Base-by-base conservation (phyloP, 1,140 invertebrate genomes). In the Cotesia chilonis region DNA sequence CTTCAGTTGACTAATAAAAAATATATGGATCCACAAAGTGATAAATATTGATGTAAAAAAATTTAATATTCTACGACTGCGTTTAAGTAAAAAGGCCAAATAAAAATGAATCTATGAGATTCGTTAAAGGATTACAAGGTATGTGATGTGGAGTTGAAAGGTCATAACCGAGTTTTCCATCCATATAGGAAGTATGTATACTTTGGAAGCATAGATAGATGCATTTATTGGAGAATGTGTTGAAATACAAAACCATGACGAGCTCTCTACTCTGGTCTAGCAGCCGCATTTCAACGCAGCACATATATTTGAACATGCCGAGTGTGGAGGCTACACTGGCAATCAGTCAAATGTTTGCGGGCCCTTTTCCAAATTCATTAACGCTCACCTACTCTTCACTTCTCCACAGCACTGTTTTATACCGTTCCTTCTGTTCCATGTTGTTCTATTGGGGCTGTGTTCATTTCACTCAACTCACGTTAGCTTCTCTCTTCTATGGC, bases 1-100 rank as follows among this genome's bases (percentile, higher is more conserved):
- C n/a, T 63, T 12, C n/a, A 36, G 35, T 63, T 63, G 12, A 63
- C 9, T 36, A 63, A 63, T 63, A 63, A 63, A 63, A 63, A 63
- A 63, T n/a, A 28, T 37, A 41, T 36, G 28, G 3, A 63, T 36
- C 35, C 3, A 63, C 60, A 36, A 63, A 63, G 60, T 63, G 60
- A 63, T 63, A 63, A 63, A 63, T 12, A 38, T 36, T 36, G 60
- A 63, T 63, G 36, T n/a, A 63, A 12, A 63, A 38, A 38, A 37
- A 63, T 41, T 38, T n/a, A 4, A 41, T 63, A 12, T 57, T 57
- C n/a, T 57, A 57, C n/a, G 54, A 20, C 2, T 37, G 4, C 37
- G 14, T 63, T 63, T 63, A 20, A 57, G 54, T 57, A 47, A 47
- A 47, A 5, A 47, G 41, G 2, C 6, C 7, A 47, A 47, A 10